These are phyloP conservation scores for Oscheius sp. DNA, from an alignment of 2,888 invertebrate species.

Conservation along the genomic window DNA sequence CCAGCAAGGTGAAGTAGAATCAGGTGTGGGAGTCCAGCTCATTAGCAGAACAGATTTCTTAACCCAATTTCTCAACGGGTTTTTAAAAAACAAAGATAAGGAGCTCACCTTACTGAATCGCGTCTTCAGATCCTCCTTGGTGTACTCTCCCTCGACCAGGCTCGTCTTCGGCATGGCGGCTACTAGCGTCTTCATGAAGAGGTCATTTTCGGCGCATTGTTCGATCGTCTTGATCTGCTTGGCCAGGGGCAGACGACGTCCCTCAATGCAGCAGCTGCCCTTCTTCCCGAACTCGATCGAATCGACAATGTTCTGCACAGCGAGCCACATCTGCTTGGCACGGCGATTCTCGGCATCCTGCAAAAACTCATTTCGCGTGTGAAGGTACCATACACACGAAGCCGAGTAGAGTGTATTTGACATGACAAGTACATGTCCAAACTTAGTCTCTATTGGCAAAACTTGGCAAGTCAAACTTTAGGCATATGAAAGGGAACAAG, in stretches of 20 bases:
- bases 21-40: too few species aligned
- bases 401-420: too few species aligned
- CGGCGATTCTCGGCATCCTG: constrained; percentile 74
- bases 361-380: not conserved
- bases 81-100: not conserved
- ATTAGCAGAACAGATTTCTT: too few species aligned
- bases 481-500: too few species aligned
- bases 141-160: constrained; percentile 85
- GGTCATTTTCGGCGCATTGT: constrained; percentile 77
- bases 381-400: too few species aligned
- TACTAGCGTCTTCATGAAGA: constrained; percentile 82
- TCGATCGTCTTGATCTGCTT: constrained; percentile 44
- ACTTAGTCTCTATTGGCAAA: too few species aligned
- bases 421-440: too few species aligned
- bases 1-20: too few species aligned
- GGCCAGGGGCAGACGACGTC: constrained; percentile 65
- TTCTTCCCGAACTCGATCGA: constrained; percentile 75
- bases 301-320: constrained; percentile 87
- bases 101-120: constrained; percentile 80
- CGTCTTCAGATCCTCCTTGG: constrained; percentile 86
- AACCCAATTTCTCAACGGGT: too few species aligned
- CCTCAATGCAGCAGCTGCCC: constrained; percentile 56
- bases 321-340: constrained; percentile 91
- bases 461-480: too few species aligned
- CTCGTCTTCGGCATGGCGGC: constrained; percentile 84